Evolutionary conservation across 2,797 vertebrate species (phyloP).

Genomic region (Gymnoscopelus microlampas): DNA sequence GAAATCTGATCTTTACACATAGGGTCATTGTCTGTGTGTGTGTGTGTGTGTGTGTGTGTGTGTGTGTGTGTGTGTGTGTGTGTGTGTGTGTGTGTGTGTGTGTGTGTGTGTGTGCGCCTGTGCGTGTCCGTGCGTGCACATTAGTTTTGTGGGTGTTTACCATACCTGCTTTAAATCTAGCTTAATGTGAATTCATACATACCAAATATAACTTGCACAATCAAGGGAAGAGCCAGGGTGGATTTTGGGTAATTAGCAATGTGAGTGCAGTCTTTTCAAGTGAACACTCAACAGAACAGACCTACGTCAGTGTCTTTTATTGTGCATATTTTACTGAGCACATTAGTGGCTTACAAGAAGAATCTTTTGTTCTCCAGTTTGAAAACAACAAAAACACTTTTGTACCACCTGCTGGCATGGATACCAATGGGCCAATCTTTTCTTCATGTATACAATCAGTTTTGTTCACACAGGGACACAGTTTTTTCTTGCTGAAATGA

Average conservation of each 20-base stretch:
- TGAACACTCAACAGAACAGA: conserved; percentile 20
- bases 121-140: conserved; percentile 37
- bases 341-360: conserved; percentile 19
- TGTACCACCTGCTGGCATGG: conserved; percentile 14
- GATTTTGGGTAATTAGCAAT: neutral
- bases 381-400: conserved; percentile 6
- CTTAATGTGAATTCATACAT: conserved; percentile 54
- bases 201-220: conserved; percentile 44
- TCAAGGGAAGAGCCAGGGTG: conserved; percentile 5
- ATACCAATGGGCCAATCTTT: conserved; percentile 6
- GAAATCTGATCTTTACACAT: conserved; percentile 84
- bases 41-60: conserved; percentile 40
- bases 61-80: conserved; percentile 22
- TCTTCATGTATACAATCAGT: too few relatives aligned
- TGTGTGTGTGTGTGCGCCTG: conserved; percentile 44
- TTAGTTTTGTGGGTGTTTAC: conserved; percentile 58
- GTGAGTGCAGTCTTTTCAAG: conserved; percentile 7
- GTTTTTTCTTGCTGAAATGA: neutral
- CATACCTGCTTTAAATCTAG: conserved; percentile 56
- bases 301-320: neutral
- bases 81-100: conserved; percentile 20
- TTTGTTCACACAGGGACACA: neutral
- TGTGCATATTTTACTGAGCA: conserved; percentile 25
- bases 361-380: conserved; percentile 23
- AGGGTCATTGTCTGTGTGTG: conserved; percentile 61